Base-by-base conservation (phyloP, 2,113 vertebrate species). In the Sinocyclocheilus rhinocerous region DNA sequence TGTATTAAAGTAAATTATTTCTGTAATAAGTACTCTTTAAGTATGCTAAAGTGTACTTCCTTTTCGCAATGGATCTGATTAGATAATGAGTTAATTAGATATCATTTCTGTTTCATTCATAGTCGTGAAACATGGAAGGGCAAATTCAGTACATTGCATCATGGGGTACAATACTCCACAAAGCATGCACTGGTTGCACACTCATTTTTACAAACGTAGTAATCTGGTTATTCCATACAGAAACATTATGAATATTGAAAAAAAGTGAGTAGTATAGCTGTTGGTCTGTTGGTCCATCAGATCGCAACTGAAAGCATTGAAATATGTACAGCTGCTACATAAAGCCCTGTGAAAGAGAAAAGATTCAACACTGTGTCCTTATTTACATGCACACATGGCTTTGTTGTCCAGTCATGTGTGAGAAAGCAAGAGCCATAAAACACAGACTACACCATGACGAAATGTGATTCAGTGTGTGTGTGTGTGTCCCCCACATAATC, bases 341-440 rank as follows among this genome's bases (percentile, higher is more conserved):
- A 20, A 0, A 55, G 48, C 15, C 48, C 13, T 69, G 55, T 55
- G 18, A 33, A 78, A 24, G 8, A 57, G 45, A 84, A 72, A 52
- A 52, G 13, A 79, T 63, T 22, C 70, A 82, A 22, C 42, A 39
- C 45, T 16, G 79, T 59, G 67, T 63, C 63, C 18, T 72, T 70
- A 63, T 86, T 15, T 81, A 45, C 63, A 82, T 55, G 45, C 67
- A 80, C 10, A 59, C 42, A 70, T 84, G 61, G 65, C 50, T 59
- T 81, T 63, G 9, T 48, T 61, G 61, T 59, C 48, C 16, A 29
- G 50, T 82, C 33, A 72, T 61, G 57, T 70, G 81, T 78, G 78
- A 83, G 29, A 72, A 78, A 82, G 59, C 85, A 72, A 26, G 85
- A 50, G 67, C 85, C 45, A 70, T 85, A 55, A 48, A 85, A 63